A percentile compares a stretch with the other conserved stretches of the same genome.
phyloP scores from a whole-genome alignment of 2,797 vertebrate species.

The Decapterus maruadsi region DNA sequence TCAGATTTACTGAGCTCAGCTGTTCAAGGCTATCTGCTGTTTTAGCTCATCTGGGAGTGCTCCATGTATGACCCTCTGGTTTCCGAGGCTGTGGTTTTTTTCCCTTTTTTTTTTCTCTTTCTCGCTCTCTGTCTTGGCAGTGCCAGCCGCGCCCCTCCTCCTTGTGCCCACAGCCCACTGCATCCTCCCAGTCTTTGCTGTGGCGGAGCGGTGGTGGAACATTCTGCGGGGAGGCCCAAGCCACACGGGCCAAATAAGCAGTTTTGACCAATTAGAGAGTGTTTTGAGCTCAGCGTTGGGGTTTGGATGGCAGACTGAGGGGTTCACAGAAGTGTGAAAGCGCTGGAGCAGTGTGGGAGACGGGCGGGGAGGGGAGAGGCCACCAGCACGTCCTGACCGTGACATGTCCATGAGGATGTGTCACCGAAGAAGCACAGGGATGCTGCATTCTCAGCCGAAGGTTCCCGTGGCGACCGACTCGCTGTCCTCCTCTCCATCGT shows the following conservation, averaged over 20 bases:
- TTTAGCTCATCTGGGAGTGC: slow-evolving; percentile 40
- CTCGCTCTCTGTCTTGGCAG: slow-evolving; percentile 6
- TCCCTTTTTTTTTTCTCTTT: not conserved
- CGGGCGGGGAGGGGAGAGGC: slow-evolving; percentile 14
- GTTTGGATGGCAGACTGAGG: slow-evolving; percentile 49
- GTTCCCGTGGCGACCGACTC: slow-evolving; percentile 49
- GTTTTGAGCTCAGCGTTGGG: slow-evolving; percentile 52
- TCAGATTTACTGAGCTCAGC: slow-evolving; percentile 51
- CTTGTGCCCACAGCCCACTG: slow-evolving; percentile 51
- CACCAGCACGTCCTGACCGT: slow-evolving; percentile 48
- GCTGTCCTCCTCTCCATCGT: slow-evolving; percentile 53
- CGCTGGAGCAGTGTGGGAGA: slow-evolving; percentile 12
- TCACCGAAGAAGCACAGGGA: slow-evolving; percentile 31
- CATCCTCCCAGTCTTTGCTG: slow-evolving; percentile 75
- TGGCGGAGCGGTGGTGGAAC: slow-evolving; percentile 67
- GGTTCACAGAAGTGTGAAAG: slow-evolving; percentile 63
- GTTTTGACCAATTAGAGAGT: slow-evolving; percentile 75
- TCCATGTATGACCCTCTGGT: slow-evolving; percentile 54
- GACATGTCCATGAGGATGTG: slow-evolving; percentile 52
- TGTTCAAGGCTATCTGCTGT: slow-evolving; percentile 49
- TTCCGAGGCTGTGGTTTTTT: slow-evolving; percentile 41
- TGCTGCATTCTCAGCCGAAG: slow-evolving; percentile 47
- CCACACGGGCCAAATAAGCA: slow-evolving; percentile 69
- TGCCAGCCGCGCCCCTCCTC: slow-evolving; percentile 53
- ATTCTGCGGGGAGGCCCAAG: slow-evolving; percentile 61